Base-by-base conservation (phyloP, 2,888 invertebrate species). In the Smittia sp. region DNA sequence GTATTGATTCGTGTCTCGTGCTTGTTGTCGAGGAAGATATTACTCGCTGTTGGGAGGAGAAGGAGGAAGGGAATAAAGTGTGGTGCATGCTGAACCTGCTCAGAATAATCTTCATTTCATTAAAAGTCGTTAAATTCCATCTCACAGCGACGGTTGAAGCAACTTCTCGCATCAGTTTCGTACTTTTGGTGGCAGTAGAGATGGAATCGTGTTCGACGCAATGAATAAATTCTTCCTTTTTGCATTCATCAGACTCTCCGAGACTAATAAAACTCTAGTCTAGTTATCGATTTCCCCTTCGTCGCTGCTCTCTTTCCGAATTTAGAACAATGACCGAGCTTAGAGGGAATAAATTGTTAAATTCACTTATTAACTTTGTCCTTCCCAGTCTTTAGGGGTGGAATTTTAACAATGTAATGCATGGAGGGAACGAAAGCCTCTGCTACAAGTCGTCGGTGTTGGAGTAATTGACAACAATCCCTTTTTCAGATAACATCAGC, bases 41-140 rank as follows among this genome's bases (percentile, higher is more conserved):
- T 32, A 32, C 32, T 46, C 15, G 46, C 6, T 46, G 46, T 46
- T 11, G 46, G 6, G 20, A 7, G 24, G 22, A 13, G 11, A 62
- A n/a, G 13, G 20, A 13, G n/a, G 25, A 46, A 46, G 13, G 25
- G 22, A 67, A 67, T 41, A 67, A 67, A 46, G 67, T 46, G 67
- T 67, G 67, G 41, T 67, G 67, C 67, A 67, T 41, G 6, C 11
- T 18, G 24, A 67, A 41, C 67, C 20, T 67, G 67, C 25, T 67
- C 24, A 24, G 67, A 67, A 67, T 67, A 67, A 67, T 67, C 67
- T 67, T 67, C 46, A 24, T 67, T 67, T 67, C 46, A 67, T 67
- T 46, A 67, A 66, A 67, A 67, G 67, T 67, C 67, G 46, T 67
- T 67, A 67, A 67, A 67, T 67, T 67, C 22, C n/a, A 41, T 22